Percentiles rank a stretch among this genome's conserved stretches.
These are phyloP conservation scores for Lithophane leautieri DNA, from an alignment of 2,888 invertebrate genomes.

Conservation along the genomic window DNA sequence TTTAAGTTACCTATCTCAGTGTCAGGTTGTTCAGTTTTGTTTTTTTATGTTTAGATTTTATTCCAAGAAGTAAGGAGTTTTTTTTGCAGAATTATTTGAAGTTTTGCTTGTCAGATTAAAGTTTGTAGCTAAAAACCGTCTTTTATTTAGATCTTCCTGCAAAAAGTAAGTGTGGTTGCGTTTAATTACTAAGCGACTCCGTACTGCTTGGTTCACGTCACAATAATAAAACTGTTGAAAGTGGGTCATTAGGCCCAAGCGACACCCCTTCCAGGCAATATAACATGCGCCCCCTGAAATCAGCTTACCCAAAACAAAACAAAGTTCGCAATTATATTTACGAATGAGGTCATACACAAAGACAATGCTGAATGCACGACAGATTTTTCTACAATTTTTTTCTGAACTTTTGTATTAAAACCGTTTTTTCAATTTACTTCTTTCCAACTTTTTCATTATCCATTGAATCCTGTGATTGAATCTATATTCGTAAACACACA, in stretches of 20 bases:
- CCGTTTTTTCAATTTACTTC: too few species aligned
- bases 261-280: too few species aligned
- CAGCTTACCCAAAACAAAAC: conserved; percentile 8
- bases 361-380: background rate
- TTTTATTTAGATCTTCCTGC: conserved; percentile 39
- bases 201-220: background rate
- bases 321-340: conserved; percentile 10
- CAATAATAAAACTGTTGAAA: background rate
- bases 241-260: background rate
- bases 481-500: conserved; percentile 41
- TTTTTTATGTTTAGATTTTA: conserved; percentile 69
- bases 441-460: too few species aligned
- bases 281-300: background rate
- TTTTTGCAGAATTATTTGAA: conserved; percentile 82
- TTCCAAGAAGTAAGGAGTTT: conserved; percentile 70
- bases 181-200: background rate
- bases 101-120: conserved; percentile 85
- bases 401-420: too few species aligned
- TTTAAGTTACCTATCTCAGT: conserved; percentile 59
- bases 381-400: too few species aligned
- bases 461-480: background rate
- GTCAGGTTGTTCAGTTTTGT: conserved; percentile 70
- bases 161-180: background rate
- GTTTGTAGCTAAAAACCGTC: conserved; percentile 62
- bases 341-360: background rate